Evolutionary conservation across 2,113 vertebrate species (phyloP).

Genomic region (Cairina moschata): DNA sequence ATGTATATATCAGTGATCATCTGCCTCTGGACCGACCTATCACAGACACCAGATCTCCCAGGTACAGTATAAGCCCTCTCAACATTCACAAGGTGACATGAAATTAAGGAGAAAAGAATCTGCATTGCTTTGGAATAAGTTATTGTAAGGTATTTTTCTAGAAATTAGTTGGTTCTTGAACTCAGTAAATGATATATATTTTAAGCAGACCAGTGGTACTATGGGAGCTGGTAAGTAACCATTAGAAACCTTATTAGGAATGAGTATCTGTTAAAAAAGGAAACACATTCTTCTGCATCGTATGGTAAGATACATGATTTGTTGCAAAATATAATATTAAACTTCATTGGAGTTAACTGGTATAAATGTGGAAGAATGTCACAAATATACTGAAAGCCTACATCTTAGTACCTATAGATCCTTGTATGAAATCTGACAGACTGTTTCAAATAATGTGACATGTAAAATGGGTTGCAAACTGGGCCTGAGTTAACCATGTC

Average conservation of each 20-base stretch:
- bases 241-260: not conserved
- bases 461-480: not conserved
- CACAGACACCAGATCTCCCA: constrained; percentile 13
- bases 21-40: constrained; percentile 28
- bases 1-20: constrained; percentile 42
- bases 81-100: not conserved
- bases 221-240: not conserved
- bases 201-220: not conserved
- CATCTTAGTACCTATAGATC: not conserved
- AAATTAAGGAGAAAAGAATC: not conserved
- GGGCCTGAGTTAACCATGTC: not conserved
- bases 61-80: not conserved
- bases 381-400: not conserved
- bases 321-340: not conserved
- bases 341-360: not conserved
- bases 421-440: not conserved
- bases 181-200: not conserved
- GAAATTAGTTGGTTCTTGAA: not conserved
- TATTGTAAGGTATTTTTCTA: not conserved
- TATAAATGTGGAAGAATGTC: not conserved
- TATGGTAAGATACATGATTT: not conserved
- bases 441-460: not conserved
- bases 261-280: not conserved
- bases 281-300: not conserved
- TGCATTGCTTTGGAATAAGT: not conserved